phyloP scores from a whole-genome alignment of 2,113 vertebrate genomes.

The Rallus limicola region DNA sequence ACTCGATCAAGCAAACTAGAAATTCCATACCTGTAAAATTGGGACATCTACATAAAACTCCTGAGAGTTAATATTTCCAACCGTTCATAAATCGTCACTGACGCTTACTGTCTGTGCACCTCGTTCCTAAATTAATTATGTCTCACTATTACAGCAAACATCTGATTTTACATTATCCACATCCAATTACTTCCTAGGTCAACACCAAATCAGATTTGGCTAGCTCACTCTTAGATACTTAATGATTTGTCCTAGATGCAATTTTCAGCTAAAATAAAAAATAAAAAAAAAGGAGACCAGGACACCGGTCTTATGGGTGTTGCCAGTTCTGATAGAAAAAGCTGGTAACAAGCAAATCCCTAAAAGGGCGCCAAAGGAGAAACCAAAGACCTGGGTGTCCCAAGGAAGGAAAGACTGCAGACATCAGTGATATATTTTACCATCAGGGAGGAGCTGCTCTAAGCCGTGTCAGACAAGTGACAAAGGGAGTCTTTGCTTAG shows the following conservation, averaged over 20 bases:
- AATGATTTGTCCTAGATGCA: not conserved
- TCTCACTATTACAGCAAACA: constrained; percentile 5
- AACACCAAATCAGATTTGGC: not conserved
- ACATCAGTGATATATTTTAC: not conserved
- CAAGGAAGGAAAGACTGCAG: not conserved
- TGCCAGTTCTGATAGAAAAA: not conserved
- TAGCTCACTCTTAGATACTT: not conserved
- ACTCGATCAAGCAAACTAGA: not conserved
- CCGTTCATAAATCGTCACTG: not conserved
- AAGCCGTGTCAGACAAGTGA: not conserved
- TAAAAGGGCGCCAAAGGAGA: not conserved
- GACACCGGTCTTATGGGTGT: not conserved
- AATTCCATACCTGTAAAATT: not conserved
- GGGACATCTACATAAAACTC: not conserved
- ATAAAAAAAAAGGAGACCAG: not conserved
- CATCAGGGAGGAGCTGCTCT: not conserved
- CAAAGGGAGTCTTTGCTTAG: not conserved
- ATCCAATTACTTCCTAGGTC: not conserved
- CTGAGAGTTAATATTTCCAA: not conserved
- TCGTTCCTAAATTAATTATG: constrained; percentile 12
- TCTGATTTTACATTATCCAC: constrained; percentile 13
- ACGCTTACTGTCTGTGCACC: not conserved
- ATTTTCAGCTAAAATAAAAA: not conserved
- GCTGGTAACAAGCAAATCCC: not conserved
- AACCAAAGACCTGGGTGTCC: not conserved